These are phyloP conservation scores for Brachypterus glaber DNA, from an alignment of 2,888 invertebrate genomes.

Conservation along the genomic window DNA sequence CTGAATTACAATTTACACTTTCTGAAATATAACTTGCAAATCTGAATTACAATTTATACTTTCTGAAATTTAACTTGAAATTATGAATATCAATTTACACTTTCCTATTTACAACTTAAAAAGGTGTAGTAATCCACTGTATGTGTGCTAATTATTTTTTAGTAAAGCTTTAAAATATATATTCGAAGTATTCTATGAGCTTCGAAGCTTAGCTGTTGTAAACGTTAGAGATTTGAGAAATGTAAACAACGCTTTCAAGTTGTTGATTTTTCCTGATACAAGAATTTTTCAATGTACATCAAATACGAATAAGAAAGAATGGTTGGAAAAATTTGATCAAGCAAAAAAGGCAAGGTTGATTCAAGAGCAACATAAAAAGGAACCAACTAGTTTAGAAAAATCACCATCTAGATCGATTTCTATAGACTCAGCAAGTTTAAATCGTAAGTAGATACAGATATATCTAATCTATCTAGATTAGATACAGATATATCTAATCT, in stretches of 20 bases:
- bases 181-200: conserved; percentile 73
- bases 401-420: conserved; percentile 41
- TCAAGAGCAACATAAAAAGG: conserved; percentile 47
- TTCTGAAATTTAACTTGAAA: too few relatives aligned
- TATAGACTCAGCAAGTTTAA: conserved; percentile 39
- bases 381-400: conserved; percentile 35
- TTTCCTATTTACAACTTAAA: too few relatives aligned
- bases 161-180: conserved; percentile 70
- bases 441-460: conserved; percentile 32
- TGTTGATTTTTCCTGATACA: conserved; percentile 88
- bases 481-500: too few relatives aligned
- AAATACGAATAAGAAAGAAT: conserved; percentile 65
- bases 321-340: conserved; percentile 86
- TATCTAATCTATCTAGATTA: conserved; percentile 6
- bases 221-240: conserved; percentile 86
- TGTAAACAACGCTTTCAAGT: conserved; percentile 87
- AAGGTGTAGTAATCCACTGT: too few relatives aligned
- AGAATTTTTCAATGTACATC: conserved; percentile 85
- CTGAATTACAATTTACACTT: too few relatives aligned
- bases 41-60: too few relatives aligned
- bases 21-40: too few relatives aligned
- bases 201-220: conserved; percentile 85
- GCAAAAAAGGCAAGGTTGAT: conserved; percentile 73
- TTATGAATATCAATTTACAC: too few relatives aligned
- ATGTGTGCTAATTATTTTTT: conserved; percentile 19